Percentiles rank a stretch among this genome's conserved stretches.
phyloP scores from a whole-genome alignment of 2,888 invertebrate genomes.

The Ashinkailepas kermadecensis region DNA sequence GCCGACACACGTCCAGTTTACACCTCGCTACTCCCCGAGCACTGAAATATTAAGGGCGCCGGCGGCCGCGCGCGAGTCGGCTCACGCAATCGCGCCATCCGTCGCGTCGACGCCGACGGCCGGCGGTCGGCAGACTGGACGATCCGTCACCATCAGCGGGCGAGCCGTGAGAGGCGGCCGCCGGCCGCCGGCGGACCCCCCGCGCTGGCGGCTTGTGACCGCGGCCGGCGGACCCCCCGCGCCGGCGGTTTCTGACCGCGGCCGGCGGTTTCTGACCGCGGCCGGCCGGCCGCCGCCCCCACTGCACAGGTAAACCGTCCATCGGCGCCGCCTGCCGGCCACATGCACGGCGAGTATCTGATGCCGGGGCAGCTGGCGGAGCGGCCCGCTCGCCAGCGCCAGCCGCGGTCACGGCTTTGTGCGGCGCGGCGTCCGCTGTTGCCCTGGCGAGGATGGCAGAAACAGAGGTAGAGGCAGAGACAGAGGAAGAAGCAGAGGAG shows the following conservation, averaged over 20 bases:
- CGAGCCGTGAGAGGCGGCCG: background rate
- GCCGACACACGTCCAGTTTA: slow-evolving; percentile 13
- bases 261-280: background rate
- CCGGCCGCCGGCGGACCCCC: background rate
- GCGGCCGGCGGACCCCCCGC: background rate
- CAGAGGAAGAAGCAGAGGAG: no score
- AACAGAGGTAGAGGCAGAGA: no score
- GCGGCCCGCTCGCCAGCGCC: no score
- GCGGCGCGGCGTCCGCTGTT: no score
- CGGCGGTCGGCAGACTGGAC: background rate
- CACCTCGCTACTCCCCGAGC: background rate
- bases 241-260: background rate
- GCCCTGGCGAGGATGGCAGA: no score
- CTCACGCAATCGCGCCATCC: slow-evolving; percentile 13
- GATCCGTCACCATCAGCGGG: slow-evolving; percentile 12
- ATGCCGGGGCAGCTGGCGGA: no score
- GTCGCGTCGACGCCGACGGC: slow-evolving; percentile 1
- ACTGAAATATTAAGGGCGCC: background rate
- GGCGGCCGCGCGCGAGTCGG: background rate
- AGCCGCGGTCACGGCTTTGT: no score
- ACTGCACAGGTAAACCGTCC: no score
- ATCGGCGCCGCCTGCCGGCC: no score
- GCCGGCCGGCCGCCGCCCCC: no score
- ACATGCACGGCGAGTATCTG: no score
- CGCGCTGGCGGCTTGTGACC: background rate